These are phyloP conservation scores for Drosophila mayri DNA, from an alignment of 1,140 invertebrate species.

Conservation along the genomic window DNA sequence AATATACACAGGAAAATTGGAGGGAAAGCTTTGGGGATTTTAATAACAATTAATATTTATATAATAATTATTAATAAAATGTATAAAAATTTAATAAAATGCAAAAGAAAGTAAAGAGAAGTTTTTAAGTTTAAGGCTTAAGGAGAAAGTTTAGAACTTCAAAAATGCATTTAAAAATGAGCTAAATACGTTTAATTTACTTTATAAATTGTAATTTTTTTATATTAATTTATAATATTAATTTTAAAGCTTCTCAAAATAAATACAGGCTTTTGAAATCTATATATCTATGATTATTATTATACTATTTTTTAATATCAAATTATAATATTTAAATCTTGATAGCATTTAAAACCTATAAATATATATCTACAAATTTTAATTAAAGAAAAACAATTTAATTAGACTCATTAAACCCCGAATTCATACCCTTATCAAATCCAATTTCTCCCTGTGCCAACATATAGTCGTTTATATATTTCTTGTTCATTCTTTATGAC, in stretches of 20 bases:
- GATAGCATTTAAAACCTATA: not conserved
- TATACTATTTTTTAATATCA: not conserved
- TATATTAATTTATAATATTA: not conserved
- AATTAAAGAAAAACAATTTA: not conserved
- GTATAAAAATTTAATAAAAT: not conserved
- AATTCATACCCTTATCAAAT: not conserved
- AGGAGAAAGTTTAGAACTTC: not conserved
- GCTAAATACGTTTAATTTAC: not conserved
- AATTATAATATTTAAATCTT: not conserved
- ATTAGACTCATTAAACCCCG: not conserved
- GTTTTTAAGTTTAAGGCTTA: not conserved
- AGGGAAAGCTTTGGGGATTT: not conserved
- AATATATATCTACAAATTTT: not conserved
- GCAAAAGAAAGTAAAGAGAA: not conserved
- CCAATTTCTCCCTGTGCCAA: conserved; percentile 6
- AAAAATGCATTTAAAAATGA: not conserved
- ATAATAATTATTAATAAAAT: not conserved
- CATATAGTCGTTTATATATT: conserved; percentile 14
- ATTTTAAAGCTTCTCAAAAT: not conserved
- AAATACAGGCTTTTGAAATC: not conserved
- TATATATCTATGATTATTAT: too few relatives aligned
- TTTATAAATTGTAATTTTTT: not conserved
- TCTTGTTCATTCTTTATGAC: conserved; percentile 62
- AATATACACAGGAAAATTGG: conserved; percentile 14
- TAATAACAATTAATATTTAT: not conserved